Percentiles rank a stretch among this genome's conserved stretches.
Conservation (phyloP, 2,113 vertebrate species). For the Boulengeromyrus knoepffleri region DNA sequence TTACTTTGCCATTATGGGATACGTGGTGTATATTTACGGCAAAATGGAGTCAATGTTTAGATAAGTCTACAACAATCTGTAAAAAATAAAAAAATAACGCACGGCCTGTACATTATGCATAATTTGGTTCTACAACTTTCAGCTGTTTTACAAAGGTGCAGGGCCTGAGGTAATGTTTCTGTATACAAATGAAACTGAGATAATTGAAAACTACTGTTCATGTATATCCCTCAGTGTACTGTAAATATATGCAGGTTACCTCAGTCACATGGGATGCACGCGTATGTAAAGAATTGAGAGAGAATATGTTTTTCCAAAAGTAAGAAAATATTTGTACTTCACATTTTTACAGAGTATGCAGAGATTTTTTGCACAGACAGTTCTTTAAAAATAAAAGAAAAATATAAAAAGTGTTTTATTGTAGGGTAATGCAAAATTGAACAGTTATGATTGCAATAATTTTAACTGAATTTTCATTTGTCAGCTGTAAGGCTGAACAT, state of each 20-base stretch:
- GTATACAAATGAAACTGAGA: background rate
- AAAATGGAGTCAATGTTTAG: background rate
- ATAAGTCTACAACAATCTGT: background rate
- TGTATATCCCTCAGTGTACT: background rate
- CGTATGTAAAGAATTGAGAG: background rate
- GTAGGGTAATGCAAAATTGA: slow-evolving; percentile 33
- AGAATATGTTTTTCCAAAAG: background rate
- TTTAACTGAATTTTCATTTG: slow-evolving; percentile 34
- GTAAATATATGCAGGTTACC: background rate
- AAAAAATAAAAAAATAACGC: background rate
- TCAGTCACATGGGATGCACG: background rate
- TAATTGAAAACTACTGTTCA: slow-evolving; percentile 5
- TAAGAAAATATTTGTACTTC: background rate
- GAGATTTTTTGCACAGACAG: background rate
- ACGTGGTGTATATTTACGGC: background rate
- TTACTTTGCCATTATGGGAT: background rate
- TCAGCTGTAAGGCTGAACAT: slow-evolving; percentile 18
- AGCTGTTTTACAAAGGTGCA: background rate
- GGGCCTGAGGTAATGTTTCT: background rate
- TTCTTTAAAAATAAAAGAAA: slow-evolving; percentile 18
- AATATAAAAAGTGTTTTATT: slow-evolving; percentile 35
- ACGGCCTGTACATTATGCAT: background rate
- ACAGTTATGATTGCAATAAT: slow-evolving; percentile 41
- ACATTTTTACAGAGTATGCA: background rate
- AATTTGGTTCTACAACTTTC: background rate